phyloP scores from a whole-genome alignment of 2,888 invertebrate genomes.

The Oxyteleia sp. region DNA sequence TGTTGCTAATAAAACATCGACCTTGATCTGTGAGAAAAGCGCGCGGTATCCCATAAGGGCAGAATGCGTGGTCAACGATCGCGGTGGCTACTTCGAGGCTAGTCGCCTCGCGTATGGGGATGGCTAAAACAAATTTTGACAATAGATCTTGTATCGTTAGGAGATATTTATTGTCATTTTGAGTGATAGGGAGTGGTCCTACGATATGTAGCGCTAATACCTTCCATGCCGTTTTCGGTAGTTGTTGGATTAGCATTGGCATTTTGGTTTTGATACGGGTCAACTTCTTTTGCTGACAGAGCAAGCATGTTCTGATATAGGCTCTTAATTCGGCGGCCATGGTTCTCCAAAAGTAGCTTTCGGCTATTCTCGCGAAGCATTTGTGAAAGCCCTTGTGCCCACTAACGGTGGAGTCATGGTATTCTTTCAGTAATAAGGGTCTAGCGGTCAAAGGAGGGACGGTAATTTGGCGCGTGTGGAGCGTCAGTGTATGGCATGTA shows the following conservation, averaged over 20 bases:
- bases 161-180: slow-evolving; percentile 2
- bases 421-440: not conserved
- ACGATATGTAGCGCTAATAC: no score
- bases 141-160: slow-evolving; percentile 14
- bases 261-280: not conserved
- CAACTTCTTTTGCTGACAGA: not conserved
- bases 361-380: not conserved
- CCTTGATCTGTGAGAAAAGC: slow-evolving; percentile 28
- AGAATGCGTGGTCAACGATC: slow-evolving; percentile 5
- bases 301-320: not conserved
- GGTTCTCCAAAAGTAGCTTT: not conserved
- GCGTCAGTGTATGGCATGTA: no score
- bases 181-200: no score
- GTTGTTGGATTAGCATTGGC: no score
- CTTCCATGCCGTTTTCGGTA: no score
- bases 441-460: no score
- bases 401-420: not conserved
- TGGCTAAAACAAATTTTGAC: not conserved
- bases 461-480: no score
- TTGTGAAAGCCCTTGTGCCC: not conserved
- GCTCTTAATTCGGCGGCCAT: not conserved
- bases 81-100: not conserved
- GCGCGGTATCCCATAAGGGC: slow-evolving; percentile 5
- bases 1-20: slow-evolving; percentile 3
- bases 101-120: not conserved